Conservation (phyloP, 2,888 invertebrate genomes). For the Agriopis aurantiaria region DNA sequence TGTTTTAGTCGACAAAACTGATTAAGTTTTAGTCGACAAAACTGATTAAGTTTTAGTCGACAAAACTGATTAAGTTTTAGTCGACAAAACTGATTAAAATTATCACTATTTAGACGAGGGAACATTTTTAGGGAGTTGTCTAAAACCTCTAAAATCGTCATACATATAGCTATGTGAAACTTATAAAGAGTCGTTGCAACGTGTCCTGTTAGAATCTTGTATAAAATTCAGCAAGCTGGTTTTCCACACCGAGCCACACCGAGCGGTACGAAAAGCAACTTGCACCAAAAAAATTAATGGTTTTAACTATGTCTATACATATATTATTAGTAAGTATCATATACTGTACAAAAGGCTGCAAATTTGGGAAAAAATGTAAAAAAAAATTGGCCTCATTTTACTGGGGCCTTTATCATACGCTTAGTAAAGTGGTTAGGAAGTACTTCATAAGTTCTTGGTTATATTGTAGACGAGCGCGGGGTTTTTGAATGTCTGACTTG, state of each 20-base stretch:
- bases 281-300: constrained; percentile 74
- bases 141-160: neutral
- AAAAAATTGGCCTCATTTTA: constrained; percentile 77
- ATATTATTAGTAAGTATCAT: constrained; percentile 82
- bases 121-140: neutral
- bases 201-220: constrained; percentile 71
- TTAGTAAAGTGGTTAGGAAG: constrained; percentile 82
- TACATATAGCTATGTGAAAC: constrained; percentile 64
- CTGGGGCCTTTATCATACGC: constrained; percentile 82
- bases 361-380: constrained; percentile 80
- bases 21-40: neutral
- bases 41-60: neutral
- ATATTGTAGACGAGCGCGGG: constrained; percentile 61
- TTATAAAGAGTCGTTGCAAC: constrained; percentile 67
- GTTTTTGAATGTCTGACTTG: constrained; percentile 55
- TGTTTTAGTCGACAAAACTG: no score
- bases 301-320: constrained; percentile 84
- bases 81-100: neutral
- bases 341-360: constrained; percentile 84
- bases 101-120: neutral
- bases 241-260: constrained; percentile 60
- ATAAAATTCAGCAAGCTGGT: constrained; percentile 64
- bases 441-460: constrained; percentile 79
- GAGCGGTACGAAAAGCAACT: constrained; percentile 56
- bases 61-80: neutral